Conservation (phyloP, 2,113 vertebrate genomes). For the Chaetodon auriga region DNA sequence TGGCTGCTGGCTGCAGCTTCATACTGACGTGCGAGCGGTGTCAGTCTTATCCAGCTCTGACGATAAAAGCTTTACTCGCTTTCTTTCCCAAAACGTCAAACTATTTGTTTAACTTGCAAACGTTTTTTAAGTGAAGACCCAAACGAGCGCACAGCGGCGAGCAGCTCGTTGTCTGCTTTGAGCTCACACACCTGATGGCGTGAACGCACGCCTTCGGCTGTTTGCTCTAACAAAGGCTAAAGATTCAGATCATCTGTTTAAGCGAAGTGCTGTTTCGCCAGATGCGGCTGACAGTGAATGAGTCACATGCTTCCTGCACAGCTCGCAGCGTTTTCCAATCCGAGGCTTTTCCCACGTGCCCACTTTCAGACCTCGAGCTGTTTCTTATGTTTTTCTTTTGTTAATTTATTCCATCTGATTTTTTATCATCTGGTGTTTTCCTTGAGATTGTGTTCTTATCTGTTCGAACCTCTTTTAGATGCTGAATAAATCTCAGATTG, state of each 20-base stretch:
- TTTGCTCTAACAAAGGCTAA: conserved; percentile 8
- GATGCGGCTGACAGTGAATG: conserved; percentile 15
- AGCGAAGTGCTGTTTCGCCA: conserved; percentile 6
- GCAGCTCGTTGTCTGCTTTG: too few relatives aligned
- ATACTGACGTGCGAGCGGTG: neutral
- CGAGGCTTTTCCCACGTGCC: conserved; percentile 7
- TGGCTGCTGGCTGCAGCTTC: neutral
- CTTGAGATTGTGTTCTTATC: neutral
- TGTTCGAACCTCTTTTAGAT: neutral
- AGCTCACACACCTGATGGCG: neutral
- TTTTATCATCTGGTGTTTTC: neutral
- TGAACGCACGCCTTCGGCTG: neutral
- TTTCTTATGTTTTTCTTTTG: neutral
- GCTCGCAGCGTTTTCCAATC: neutral
- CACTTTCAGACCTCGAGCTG: neutral
- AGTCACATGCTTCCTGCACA: neutral
- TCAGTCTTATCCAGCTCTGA: too few relatives aligned
- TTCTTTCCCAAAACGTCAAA: too few relatives aligned
- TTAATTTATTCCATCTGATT: neutral
- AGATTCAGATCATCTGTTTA: neutral
- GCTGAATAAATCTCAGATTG: neutral
- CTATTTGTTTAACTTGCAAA: too few relatives aligned
- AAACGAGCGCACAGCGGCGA: too few relatives aligned
- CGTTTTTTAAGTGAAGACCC: too few relatives aligned
- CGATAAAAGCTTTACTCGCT: too few relatives aligned